Evolutionary conservation across 2,888 invertebrate genomes (phyloP).

Genomic region (Leptinotarsa peninsularis): DNA sequence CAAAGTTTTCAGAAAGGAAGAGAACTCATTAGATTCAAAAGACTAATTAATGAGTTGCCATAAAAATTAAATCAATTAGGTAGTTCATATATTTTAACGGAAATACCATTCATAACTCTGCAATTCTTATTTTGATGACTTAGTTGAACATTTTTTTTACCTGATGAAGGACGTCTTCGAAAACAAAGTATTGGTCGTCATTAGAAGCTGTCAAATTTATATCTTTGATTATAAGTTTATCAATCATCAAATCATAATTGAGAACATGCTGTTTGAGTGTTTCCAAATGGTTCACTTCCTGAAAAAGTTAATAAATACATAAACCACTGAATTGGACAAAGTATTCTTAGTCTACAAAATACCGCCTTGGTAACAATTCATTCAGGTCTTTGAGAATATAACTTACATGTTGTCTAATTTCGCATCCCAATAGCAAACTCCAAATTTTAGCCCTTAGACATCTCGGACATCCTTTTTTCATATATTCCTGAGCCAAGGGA

Average conservation of each 20-base stretch:
- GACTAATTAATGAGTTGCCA: too few species aligned
- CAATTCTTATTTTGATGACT: too few species aligned
- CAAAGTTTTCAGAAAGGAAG: too few species aligned
- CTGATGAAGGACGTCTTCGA: slow-evolving; percentile 95
- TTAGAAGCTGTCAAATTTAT: slow-evolving; percentile 96
- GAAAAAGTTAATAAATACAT: slow-evolving; percentile 45
- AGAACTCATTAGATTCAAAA: too few species aligned
- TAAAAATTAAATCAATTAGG: too few species aligned
- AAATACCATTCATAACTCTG: too few species aligned
- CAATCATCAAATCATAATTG: slow-evolving; percentile 91
- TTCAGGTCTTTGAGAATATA: too few species aligned
- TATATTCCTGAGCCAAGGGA: slow-evolving; percentile 89
- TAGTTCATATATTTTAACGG: too few species aligned
- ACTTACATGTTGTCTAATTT: slow-evolving; percentile 75
- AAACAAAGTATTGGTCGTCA: slow-evolving; percentile 98
- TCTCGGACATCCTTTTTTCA: slow-evolving; percentile 87
- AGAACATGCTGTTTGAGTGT: slow-evolving; percentile 85
- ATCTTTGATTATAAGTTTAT: slow-evolving; percentile 95
- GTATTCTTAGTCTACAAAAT: background rate
- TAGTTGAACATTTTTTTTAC: slow-evolving; percentile 63
- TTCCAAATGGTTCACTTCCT: slow-evolving; percentile 83
- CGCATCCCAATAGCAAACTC: slow-evolving; percentile 87
- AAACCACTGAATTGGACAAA: background rate
- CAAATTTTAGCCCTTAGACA: slow-evolving; percentile 84
- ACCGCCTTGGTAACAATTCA: background rate